A percentile compares a stretch with the other conserved stretches of the same genome.
Conservation (phyloP, 2,888 invertebrate species). For the Coelopa pilipes region DNA sequence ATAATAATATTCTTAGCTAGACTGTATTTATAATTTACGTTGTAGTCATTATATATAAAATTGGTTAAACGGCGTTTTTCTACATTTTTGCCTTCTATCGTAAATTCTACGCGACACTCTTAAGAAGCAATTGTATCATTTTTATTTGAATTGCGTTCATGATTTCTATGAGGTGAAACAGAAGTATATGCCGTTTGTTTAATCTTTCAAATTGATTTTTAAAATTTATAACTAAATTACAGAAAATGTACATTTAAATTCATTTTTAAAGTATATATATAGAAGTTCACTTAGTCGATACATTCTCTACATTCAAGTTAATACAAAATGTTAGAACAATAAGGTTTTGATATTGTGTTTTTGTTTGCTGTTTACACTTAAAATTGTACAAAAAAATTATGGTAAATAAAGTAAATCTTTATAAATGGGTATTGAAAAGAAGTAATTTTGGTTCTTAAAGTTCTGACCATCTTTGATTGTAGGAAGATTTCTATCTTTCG, state of each 20-base stretch:
- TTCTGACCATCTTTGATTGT: conserved; percentile 2
- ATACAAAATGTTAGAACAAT: neutral
- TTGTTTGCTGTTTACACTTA: neutral
- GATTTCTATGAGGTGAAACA: conserved; percentile 7
- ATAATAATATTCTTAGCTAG: conserved; percentile 39
- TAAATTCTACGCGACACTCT: conserved; percentile 20
- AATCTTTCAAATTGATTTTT: neutral
- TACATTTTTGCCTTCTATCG: conserved; percentile 3
- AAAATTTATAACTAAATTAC: conserved; percentile 34
- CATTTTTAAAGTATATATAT: conserved; percentile 11
- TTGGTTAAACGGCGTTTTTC: conserved; percentile 31
- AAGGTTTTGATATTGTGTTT: neutral
- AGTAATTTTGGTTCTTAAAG: conserved; percentile 8
- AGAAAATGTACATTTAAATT: conserved; percentile 36
- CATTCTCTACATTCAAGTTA: conserved; percentile 7
- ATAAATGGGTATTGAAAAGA: conserved; percentile 2
- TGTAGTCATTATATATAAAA: conserved; percentile 31
- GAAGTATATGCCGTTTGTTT: conserved; percentile 7
- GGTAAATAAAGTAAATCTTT: neutral
- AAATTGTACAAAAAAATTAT: conserved; percentile 7
- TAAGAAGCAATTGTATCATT: conserved; percentile 16
- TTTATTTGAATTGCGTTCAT: neutral
- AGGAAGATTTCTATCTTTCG: neutral
- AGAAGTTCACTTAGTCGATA: conserved; percentile 19
- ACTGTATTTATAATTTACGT: conserved; percentile 40